Evolutionary conservation across 2,113 vertebrate species (phyloP).

Genomic region (Pycnonotus jocosus): DNA sequence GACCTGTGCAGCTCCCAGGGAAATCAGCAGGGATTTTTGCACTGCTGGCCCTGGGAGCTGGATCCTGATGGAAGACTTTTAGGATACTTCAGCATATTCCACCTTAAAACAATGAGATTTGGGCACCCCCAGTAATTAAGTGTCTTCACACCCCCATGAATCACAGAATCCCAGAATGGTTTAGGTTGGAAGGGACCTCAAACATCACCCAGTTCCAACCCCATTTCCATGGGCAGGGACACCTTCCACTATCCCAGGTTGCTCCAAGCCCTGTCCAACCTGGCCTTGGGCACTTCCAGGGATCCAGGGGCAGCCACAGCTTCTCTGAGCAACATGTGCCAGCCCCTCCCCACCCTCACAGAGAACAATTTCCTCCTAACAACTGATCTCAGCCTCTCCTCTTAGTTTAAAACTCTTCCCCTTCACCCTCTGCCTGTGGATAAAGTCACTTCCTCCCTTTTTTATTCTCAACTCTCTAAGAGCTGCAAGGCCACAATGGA

Average conservation of each 20-base stretch:
- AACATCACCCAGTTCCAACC: background rate
- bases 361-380: background rate
- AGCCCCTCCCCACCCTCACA: background rate
- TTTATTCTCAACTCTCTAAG: background rate
- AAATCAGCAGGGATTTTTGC: background rate
- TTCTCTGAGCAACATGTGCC: background rate
- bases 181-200: background rate
- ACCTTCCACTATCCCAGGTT: rapidly evolving
- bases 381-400: background rate
- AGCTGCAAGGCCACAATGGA: background rate
- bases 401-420: background rate
- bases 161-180: background rate
- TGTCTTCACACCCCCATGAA: background rate
- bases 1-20: background rate
- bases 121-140: background rate
- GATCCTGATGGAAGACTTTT: background rate
- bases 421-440: background rate
- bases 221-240: background rate
- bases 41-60: background rate
- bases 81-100: background rate
- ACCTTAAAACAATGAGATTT: background rate
- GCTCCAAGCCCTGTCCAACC: rapidly evolving
- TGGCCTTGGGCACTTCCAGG: background rate
- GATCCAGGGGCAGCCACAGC: background rate
- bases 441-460: background rate